Percentiles rank a stretch among this genome's conserved stretches.
Conservation (phyloP, 2,888 invertebrate species). For the Cacoxenus indagator region DNA sequence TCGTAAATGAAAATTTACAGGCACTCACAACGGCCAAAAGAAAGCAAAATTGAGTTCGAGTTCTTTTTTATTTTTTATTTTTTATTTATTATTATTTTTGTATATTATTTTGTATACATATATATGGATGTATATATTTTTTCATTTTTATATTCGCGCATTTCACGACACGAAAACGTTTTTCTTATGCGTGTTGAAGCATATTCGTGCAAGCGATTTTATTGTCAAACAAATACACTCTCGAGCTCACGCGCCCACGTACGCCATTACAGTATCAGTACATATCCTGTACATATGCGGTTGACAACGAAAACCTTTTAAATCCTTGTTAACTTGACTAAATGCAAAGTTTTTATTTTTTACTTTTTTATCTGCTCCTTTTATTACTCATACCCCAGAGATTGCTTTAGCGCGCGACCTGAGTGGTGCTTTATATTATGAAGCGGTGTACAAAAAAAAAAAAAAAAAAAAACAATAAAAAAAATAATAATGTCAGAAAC, state of each 20-base stretch:
- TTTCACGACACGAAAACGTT: conserved; percentile 25
- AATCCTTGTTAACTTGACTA: conserved; percentile 66
- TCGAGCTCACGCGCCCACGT: background rate
- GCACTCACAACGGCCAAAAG: conserved; percentile 20
- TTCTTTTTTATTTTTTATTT: too few relatives aligned
- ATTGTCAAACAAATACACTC: conserved; percentile 44
- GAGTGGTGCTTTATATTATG: conserved; percentile 46
- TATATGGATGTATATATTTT: background rate
- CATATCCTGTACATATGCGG: conserved; percentile 38
- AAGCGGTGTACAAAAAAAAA: conserved; percentile 21
- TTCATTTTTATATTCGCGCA: background rate
- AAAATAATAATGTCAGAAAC: background rate
- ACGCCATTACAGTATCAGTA: conserved; percentile 34
- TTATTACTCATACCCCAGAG: conserved; percentile 3
- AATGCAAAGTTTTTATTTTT: conserved; percentile 46
- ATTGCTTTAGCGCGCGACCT: background rate
- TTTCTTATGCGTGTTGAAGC: conserved; percentile 23
- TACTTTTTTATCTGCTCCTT: conserved; percentile 26
- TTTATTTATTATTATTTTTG: too few relatives aligned
- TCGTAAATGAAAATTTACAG: conserved; percentile 59
- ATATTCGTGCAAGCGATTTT: conserved; percentile 29
- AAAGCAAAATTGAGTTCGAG: background rate
- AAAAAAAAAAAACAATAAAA: conserved; percentile 18
- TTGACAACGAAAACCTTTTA: conserved; percentile 66
- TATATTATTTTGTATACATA: too few relatives aligned